Base-by-base conservation (phyloP, 2,888 invertebrate species). In the Sphaeridia pumilis region DNA sequence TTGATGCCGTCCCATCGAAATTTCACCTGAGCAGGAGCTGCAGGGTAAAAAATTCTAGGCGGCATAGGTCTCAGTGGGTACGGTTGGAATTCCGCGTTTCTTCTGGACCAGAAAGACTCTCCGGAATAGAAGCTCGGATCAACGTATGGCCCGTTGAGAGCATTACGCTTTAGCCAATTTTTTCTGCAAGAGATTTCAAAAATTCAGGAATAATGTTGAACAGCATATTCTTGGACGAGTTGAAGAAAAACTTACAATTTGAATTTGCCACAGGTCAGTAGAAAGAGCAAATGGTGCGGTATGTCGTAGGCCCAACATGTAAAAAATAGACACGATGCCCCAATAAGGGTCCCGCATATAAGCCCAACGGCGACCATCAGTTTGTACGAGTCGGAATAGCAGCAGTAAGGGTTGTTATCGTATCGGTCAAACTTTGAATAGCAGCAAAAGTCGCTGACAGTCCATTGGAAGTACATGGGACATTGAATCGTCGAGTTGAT, bases 21-120 rank as follows among this genome's bases (percentile, higher is more conserved):
- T 46, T 60, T 60, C 34, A 58, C 43, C 25, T 56, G 60, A 5
- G 56, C 47, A 4, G 62, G 62, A 3, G 60, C 53, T 7, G 60
- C 57, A 1, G 63, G 63, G 43, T 63, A 63, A 36, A 63, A 63
- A 25, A 63, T 61, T 22, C 60, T 44, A 2, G 63, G 61, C 1
- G 63, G 63, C 63, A 63, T 63, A 5, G 63, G 60, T 17, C 57
- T 34, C 20, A 63, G 43, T 1, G 63, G 63, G 20, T 61, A 59
- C 0, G 56, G 57, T 14, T 58, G 57, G 25, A 56, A 55, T 41
- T 61, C 59, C n/a, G 57, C 54, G 2, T 54, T 52, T 14, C 56
- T 61, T 14, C 58, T 36, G 1, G 58, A 49, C 63, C 63, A 63
- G 38, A 63, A 63, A 1, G 63, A 61, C 31, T 61, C 59, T 1